Conservation (phyloP, 1,140 invertebrate species). For the Drosophila tropicalis region DNA sequence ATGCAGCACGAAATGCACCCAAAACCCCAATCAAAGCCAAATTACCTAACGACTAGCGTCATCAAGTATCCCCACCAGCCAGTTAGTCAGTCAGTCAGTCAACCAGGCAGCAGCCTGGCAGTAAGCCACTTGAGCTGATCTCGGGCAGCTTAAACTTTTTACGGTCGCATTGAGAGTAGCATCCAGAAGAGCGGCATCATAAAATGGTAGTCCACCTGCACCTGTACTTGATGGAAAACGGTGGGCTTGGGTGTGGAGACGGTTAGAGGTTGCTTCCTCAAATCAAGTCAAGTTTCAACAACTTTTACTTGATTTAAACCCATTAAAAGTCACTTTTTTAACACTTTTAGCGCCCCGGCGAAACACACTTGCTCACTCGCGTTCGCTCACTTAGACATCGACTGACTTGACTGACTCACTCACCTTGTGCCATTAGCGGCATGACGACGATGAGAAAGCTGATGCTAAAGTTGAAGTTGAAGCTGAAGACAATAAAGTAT, state of each 20-base stretch:
- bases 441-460: conserved; percentile 38
- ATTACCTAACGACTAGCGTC: conserved; percentile 76
- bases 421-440: conserved; percentile 50
- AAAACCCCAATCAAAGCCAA: conserved; percentile 77
- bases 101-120: conserved; percentile 21
- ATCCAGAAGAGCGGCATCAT: conserved; percentile 55
- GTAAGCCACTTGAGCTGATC: conserved; percentile 69
- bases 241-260: background rate
- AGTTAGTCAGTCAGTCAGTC: conserved; percentile 8
- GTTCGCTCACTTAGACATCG: conserved; percentile 15
- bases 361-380: conserved; percentile 4
- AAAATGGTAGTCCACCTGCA: conserved; percentile 52
- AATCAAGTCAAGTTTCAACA: conserved; percentile 81
- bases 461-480: conserved; percentile 38
- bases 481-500: conserved; percentile 48
- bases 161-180: conserved; percentile 59
- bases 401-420: conserved; percentile 38
- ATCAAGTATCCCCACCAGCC: conserved; percentile 58
- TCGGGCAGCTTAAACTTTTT: conserved; percentile 75
- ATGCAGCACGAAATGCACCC: conserved; percentile 72
- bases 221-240: background rate
- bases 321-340: conserved; percentile 82
- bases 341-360: conserved; percentile 63
- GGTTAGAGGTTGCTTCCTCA: conserved; percentile 42
- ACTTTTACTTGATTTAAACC: conserved; percentile 82